Evolutionary conservation across 2,888 invertebrate species (phyloP).

Genomic region (Bembecia ichneumoniformis): DNA sequence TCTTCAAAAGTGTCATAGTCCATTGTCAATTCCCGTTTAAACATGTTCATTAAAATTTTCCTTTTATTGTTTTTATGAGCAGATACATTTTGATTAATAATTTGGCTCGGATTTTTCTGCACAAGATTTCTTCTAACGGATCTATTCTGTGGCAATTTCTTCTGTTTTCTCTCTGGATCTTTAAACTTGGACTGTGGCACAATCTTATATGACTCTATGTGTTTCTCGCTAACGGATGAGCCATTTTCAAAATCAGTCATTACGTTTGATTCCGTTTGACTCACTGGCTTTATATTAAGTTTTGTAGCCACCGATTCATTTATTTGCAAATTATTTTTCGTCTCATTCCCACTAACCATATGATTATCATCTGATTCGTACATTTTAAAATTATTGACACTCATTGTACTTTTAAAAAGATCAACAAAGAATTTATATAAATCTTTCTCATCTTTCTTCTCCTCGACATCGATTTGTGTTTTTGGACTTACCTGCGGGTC

Average conservation of each 20-base stretch:
- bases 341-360: slow-evolving; percentile 7
- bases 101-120: neutral
- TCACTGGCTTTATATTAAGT: slow-evolving; percentile 9
- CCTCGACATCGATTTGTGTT: slow-evolving; percentile 12
- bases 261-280: no score
- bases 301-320: slow-evolving; percentile 31
- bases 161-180: neutral
- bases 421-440: slow-evolving; percentile 48
- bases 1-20: slow-evolving; percentile 22
- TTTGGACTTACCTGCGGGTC: slow-evolving; percentile 17
- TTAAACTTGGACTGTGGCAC: neutral
- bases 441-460: slow-evolving; percentile 21
- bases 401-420: slow-evolving; percentile 38
- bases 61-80: neutral
- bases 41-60: slow-evolving; percentile 20
- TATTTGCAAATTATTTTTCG: slow-evolving; percentile 27
- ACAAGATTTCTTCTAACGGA: neutral
- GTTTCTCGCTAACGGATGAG: neutral
- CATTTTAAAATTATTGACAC: slow-evolving; percentile 22
- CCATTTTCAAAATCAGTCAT: neutral
- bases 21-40: slow-evolving; percentile 34
- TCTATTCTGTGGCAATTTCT: neutral
- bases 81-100: neutral
- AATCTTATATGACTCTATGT: neutral
- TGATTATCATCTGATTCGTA: slow-evolving; percentile 1